These are phyloP conservation scores for Zootoca vivipara DNA, from an alignment of 2,113 vertebrate species.

Conservation along the genomic window DNA sequence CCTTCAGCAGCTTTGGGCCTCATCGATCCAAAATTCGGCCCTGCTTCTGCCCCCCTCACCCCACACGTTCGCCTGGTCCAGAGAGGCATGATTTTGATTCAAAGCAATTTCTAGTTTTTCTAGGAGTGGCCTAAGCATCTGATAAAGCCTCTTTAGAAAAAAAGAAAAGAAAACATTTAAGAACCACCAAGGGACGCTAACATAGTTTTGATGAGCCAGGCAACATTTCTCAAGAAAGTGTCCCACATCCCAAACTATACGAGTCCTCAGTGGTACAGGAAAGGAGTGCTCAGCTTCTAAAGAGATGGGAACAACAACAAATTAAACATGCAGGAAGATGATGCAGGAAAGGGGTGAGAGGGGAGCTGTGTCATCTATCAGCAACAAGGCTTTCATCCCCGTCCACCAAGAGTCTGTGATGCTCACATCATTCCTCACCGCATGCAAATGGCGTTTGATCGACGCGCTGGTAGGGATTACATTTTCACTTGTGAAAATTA, in stretches of 20 bases:
- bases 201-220: background rate
- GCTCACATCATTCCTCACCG: background rate
- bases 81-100: background rate
- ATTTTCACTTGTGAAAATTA: conserved; percentile 14
- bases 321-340: background rate
- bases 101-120: background rate
- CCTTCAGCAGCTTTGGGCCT: no score
- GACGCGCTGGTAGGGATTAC: background rate
- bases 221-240: background rate
- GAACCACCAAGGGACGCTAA: background rate
- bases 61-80: background rate
- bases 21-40: no score
- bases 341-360: background rate
- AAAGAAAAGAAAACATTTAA: background rate
- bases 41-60: no score
- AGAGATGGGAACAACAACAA: background rate
- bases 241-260: background rate
- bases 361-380: background rate
- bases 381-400: background rate
- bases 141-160: background rate
- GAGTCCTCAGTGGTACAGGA: background rate
- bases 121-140: background rate
- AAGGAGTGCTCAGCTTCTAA: background rate
- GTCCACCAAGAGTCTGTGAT: background rate
- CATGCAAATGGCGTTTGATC: conserved; percentile 5